Evolutionary conservation across 2,113 vertebrate genomes (phyloP).

Genomic region (Columbina picui): DNA sequence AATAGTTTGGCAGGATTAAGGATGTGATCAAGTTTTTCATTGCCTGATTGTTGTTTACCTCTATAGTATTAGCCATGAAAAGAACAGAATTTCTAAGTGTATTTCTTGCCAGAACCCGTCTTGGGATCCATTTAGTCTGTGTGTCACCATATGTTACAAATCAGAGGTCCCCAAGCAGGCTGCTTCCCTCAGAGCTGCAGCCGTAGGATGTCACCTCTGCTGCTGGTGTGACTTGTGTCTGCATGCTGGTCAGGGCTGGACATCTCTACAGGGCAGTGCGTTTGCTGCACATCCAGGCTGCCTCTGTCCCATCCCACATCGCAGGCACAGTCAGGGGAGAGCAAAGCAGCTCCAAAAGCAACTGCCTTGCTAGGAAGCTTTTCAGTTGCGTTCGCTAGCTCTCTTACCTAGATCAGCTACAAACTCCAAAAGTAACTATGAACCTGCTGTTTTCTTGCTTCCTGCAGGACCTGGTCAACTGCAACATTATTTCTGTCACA

Average conservation of each 20-base stretch:
- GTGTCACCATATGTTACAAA: not conserved
- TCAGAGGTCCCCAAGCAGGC: not conserved
- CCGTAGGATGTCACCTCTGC: not conserved
- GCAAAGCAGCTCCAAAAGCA: not conserved
- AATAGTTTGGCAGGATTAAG: not conserved
- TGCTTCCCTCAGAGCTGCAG: not conserved
- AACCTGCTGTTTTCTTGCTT: conserved; percentile 16
- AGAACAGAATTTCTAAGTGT: not conserved
- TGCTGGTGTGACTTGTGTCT: not conserved
- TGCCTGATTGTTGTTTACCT: not conserved
- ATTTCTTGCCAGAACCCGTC: not conserved
- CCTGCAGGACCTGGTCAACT: conserved; percentile 81
- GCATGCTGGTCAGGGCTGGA: no score
- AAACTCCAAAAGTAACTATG: not conserved
- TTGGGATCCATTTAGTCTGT: not conserved
- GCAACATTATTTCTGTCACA: conserved; percentile 83
- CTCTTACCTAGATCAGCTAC: not conserved
- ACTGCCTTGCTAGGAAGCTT: not conserved
- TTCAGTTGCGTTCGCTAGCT: not conserved
- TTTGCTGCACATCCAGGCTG: no score
- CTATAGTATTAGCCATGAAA: not conserved
- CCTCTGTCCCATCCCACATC: not conserved
- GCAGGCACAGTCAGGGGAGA: fast-evolving
- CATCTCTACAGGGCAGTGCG: fast-evolving
- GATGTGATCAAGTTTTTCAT: not conserved